Percentiles rank a stretch among this genome's conserved stretches.
Evolutionary conservation across 2,888 invertebrate species (phyloP).

Genomic region (Acleris holmiana): DNA sequence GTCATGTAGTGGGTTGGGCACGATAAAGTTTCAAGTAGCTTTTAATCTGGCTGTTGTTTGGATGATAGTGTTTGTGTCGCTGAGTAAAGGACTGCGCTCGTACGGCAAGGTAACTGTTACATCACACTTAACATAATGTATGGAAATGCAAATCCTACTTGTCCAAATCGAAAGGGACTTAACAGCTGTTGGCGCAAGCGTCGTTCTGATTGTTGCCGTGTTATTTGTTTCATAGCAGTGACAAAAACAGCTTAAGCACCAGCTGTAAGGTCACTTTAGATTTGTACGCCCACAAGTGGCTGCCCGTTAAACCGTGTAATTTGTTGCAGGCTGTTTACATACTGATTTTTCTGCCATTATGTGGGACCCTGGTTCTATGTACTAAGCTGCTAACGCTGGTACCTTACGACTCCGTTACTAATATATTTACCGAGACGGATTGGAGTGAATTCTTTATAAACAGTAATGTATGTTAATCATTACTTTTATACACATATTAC

Average conservation of each 20-base stretch:
- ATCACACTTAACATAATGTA: neutral
- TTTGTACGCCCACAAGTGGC: constrained; percentile 8
- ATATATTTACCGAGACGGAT: constrained; percentile 90
- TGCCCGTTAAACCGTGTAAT: constrained; percentile 36
- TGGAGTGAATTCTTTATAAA: constrained; percentile 95
- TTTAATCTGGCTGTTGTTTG: constrained; percentile 95
- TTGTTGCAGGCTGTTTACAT: constrained; percentile 86
- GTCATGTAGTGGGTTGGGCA: constrained; percentile 78
- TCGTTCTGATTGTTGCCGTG: too few relatives aligned
- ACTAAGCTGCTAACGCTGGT: constrained; percentile 90
- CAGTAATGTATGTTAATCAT: constrained; percentile 85
- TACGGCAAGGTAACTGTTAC: constrained; percentile 88
- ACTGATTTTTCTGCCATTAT: constrained; percentile 90
- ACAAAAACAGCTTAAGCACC: too few relatives aligned
- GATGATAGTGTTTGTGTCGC: constrained; percentile 94
- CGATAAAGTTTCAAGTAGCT: constrained; percentile 93
- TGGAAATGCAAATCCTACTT: neutral
- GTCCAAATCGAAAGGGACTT: too few relatives aligned
- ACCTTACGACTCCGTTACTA: constrained; percentile 86
- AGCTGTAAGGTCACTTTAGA: too few relatives aligned
- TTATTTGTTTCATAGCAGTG: too few relatives aligned
- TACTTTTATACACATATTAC: neutral
- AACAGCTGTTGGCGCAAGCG: too few relatives aligned
- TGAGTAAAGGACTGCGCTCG: constrained; percentile 94
- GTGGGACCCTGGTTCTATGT: constrained; percentile 89